Conservation (phyloP, 2,113 vertebrate genomes). For the Cyanoderma ruficeps region DNA sequence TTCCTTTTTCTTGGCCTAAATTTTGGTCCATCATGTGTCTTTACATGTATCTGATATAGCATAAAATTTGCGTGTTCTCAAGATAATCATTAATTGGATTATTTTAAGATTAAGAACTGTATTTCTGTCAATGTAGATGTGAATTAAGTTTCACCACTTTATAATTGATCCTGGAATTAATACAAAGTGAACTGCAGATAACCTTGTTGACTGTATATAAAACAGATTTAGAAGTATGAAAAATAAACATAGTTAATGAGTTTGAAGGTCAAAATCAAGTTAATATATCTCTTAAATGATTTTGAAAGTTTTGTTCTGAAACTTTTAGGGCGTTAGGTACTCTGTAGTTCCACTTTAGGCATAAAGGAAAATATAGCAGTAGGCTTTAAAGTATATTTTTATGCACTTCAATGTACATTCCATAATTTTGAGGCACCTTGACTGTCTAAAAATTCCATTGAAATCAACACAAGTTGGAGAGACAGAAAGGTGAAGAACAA, state of each 20-base stretch:
- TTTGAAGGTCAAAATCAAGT: not conserved
- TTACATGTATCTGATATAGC: not conserved
- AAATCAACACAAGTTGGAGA: not conserved
- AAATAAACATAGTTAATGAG: not conserved
- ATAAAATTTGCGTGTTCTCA: not conserved
- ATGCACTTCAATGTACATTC: not conserved
- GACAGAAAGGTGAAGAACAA: not conserved
- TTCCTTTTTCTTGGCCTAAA: not conserved
- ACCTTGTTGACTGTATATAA: not conserved
- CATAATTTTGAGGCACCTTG: not conserved
- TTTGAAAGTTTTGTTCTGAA: not conserved
- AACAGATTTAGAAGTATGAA: not conserved
- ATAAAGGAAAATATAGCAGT: not conserved
- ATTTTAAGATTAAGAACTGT: not conserved
- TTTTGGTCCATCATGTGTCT: not conserved
- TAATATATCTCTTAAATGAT: not conserved
- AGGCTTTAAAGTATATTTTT: not conserved
- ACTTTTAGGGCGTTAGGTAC: not conserved
- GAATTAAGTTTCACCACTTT: not conserved
- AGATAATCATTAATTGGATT: not conserved
- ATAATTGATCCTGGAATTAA: not conserved
- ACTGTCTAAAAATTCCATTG: not conserved
- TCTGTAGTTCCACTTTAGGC: not conserved
- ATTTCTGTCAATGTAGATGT: not conserved
- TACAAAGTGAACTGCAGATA: not conserved